Base-by-base conservation (phyloP, 2,888 invertebrate genomes). In the Sicus ferrugineus region DNA sequence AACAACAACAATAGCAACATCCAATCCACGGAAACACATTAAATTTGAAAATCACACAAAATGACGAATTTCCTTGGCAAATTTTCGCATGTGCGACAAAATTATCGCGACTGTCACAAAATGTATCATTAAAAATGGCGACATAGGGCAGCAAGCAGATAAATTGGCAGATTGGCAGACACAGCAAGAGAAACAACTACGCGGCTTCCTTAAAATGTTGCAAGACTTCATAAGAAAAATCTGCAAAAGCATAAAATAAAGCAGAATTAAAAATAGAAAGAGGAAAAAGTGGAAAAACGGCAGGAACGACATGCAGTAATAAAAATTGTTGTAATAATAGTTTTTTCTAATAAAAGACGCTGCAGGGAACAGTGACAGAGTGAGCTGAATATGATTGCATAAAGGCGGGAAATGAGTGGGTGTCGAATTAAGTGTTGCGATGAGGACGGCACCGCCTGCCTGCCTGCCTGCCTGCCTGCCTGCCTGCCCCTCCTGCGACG, bases 41-140 rank as follows among this genome's bases (percentile, higher is more conserved):
- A 38, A 1, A 42, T 21, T 16, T 54, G 38, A 66, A 65, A 65
- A 65, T 50, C 52, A 21, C 19, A 30, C 38, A 67, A 67, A 58
- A 58, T 67, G 31, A 59, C 58, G 21, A 59, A 58, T 46, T 23
- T 31, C 30, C 30, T 38, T 56, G 34, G n/a, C 21, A 59, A 67
- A 48, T 26, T 65, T 67, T 67, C 30, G 30, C 58, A 67, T 67
- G 58, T 59, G 48, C 31, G 42, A 59, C 46, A 21, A 59, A 67
- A 67, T 67, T 56, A 58, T 19, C 56, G 28, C 42, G 19, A 64
- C 64, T 64, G 50, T 66, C 65, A 66, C 34, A 66, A 42, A 54
- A 42, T 66, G n/a, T 56, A 66, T 54, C 54, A 66, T 66, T 66
- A 66, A 56, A 52, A 42, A 56, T 66, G 38, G 54, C 54, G 54